A percentile compares a stretch with the other conserved stretches of the same genome.
These are phyloP conservation scores for Tachysurus vachellii DNA, from an alignment of 2,113 vertebrate species.

Conservation along the genomic window DNA sequence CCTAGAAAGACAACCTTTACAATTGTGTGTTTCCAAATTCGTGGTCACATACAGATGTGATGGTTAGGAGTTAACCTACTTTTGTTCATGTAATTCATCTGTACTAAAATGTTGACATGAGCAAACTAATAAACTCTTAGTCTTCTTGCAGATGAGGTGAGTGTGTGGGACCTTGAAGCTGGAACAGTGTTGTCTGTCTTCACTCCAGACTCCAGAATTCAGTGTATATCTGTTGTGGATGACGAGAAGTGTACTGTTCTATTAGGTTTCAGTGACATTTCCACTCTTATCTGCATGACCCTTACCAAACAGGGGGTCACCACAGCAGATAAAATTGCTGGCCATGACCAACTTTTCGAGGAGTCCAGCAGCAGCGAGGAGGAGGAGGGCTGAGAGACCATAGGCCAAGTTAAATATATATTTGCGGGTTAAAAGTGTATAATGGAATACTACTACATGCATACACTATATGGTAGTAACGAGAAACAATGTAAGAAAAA, in stretches of 20 bases:
- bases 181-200: slow-evolving; percentile 60
- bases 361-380: slow-evolving; percentile 69
- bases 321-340: neutral
- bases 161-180: slow-evolving; percentile 64
- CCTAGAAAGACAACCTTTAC: neutral
- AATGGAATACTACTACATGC: neutral
- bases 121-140: neutral
- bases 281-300: slow-evolving; percentile 60
- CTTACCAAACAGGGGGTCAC: slow-evolving; percentile 43
- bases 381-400: slow-evolving; percentile 49
- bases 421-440: neutral
- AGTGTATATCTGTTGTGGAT: slow-evolving; percentile 54
- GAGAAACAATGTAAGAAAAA: neutral
- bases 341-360: slow-evolving; percentile 59
- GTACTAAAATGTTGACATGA: neutral
- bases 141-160: slow-evolving; percentile 57
- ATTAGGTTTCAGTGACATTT: slow-evolving; percentile 63
- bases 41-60: neutral
- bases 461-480: neutral
- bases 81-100: neutral
- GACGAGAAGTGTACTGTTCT: slow-evolving; percentile 53
- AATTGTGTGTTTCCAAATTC: neutral
- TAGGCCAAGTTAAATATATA: neutral
- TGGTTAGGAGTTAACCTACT: neutral
- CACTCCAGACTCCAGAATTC: slow-evolving; percentile 62